Evolutionary conservation across 2,797 vertebrate species (phyloP).

Genomic region (Malacoraja senta): DNA sequence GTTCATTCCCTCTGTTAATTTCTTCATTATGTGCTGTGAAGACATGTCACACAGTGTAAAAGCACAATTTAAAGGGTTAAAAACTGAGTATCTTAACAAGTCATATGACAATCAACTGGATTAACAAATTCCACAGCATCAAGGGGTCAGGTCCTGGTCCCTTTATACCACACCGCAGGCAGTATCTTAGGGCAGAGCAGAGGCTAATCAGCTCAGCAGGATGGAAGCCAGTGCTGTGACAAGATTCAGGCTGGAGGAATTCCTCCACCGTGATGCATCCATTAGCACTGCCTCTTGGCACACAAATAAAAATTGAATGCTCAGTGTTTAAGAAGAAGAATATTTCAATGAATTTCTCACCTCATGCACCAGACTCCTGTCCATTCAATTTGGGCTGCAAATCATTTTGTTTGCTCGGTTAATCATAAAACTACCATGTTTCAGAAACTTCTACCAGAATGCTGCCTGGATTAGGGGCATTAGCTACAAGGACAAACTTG

Average conservation of each 20-base stretch:
- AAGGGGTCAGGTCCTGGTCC: constrained; percentile 6
- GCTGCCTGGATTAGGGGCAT: no score
- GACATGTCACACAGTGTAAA: not conserved
- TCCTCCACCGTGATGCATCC: not conserved
- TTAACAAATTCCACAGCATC: constrained; percentile 37
- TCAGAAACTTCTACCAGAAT: not conserved
- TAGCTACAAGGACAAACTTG: no score
- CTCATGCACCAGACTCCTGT: not conserved
- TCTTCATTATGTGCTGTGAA: constrained; percentile 18
- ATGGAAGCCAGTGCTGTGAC: constrained; percentile 38
- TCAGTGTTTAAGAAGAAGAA: not conserved
- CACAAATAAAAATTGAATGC: not conserved
- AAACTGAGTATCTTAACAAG: constrained; percentile 21
- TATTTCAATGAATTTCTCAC: not conserved
- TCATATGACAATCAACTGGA: constrained; percentile 38
- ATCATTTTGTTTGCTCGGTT: not conserved
- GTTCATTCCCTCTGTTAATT: not conserved
- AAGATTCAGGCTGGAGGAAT: constrained; percentile 29
- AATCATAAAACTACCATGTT: not conserved
- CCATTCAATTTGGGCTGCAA: not conserved
- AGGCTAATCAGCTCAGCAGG: constrained; percentile 38
- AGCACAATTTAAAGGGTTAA: constrained; percentile 31
- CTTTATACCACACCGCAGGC: constrained; percentile 32
- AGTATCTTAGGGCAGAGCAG: constrained; percentile 36
- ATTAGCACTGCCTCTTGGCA: not conserved